Evolutionary conservation across 2,113 vertebrate species (phyloP), one percentile per base, ranked within the genome.

Genomic region (Excalfactoria chinensis): DNA sequence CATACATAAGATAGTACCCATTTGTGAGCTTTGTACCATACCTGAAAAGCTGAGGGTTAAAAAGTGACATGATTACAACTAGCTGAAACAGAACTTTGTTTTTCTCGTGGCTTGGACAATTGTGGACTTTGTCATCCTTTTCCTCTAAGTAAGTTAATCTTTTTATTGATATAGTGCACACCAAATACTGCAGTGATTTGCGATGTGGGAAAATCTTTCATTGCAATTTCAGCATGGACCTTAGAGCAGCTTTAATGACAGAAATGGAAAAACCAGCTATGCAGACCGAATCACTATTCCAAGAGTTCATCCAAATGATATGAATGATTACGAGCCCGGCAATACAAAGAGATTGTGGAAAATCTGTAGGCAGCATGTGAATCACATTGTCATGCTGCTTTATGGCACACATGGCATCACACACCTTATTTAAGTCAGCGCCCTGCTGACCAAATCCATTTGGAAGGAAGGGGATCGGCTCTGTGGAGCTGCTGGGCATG

Each of bases 161-260:
- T 90, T 96, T 92, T 94, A 93, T 88, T 95, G 92, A 96, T 95
- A 95, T 78, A 94, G 93, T 95, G 92, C 92, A 86, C 73, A 90
- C 66, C 83, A 86, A 86, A 74, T 76, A 77, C 63, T 41, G 2
- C 86, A 59, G 86, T 96, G 95, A 96, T 96, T 96, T 96, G 95
- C 0, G 49, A 92, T 53, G 93, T 94, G 93, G 84, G 86, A 95
- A 96, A 86, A 62, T 19, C 82, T 91, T 96, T 90, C 86, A 77
- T 82, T 95, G 80, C 70, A 26, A 25, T 71, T 95, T 72, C 80
- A 86, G 63, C 58, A 37, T 81, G 70, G 83, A 8, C 44, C 73
- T 75, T 77, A 89, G 88, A 84, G 84, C 73, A 69, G 70, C 37
- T 94, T 94, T 90, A 94, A 86, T 0, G 30, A 75, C 77, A 92